Conservation (phyloP, 35 echinoderm and acorn worm genomes). For the Heliocidaris erythrogramma region DNA sequence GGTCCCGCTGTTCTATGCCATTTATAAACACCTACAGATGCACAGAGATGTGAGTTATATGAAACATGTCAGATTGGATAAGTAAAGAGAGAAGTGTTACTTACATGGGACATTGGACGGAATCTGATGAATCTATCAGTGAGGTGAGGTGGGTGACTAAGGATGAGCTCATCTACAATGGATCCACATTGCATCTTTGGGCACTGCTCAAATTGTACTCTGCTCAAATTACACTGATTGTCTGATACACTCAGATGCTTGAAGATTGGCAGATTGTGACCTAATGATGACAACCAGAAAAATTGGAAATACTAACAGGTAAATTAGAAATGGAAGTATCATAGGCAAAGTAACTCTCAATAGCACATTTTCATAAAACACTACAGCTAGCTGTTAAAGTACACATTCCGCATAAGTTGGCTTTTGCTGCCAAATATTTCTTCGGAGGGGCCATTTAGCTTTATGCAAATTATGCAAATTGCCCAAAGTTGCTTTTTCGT, state of each 20-base stretch:
- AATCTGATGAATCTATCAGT: slow-evolving; percentile 15
- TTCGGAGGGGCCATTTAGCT: too few species aligned
- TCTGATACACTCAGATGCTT: background rate
- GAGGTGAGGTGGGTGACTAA: background rate
- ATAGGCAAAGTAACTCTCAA: too few species aligned
- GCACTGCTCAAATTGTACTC: slow-evolving; percentile 16
- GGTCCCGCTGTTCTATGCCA: too few species aligned
- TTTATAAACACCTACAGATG: too few species aligned
- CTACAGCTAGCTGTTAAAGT: too few species aligned
- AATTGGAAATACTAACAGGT: background rate
- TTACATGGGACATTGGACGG: slow-evolving; percentile 1
- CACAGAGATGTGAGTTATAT: too few species aligned
- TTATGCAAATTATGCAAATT: too few species aligned
- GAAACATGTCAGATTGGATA: too few species aligned
- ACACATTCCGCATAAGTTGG: too few species aligned
- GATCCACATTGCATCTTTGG: background rate
- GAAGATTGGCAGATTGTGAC: slow-evolving; percentile 47
- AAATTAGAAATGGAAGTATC: background rate
- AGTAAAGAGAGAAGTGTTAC: background rate
- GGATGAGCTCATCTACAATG: background rate
- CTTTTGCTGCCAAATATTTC: too few species aligned
- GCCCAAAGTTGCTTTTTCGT: too few species aligned
- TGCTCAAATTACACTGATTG: background rate
- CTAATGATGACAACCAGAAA: background rate
- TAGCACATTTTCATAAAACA: too few species aligned